Conservation (phyloP, 2,888 invertebrate genomes). For the Yponomeuta cagnagella region DNA sequence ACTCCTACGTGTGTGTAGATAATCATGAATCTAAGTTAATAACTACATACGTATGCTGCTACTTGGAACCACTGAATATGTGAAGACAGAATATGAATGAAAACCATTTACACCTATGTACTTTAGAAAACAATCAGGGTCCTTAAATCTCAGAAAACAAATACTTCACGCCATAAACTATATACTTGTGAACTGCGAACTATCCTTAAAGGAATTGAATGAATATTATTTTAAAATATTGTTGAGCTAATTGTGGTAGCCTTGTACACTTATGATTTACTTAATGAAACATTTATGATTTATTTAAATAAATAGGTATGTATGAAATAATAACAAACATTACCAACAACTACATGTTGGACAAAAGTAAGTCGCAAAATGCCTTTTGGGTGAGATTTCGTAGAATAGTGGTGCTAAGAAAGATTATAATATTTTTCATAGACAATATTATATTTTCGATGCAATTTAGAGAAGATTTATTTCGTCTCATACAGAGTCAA, state of each 20-base stretch:
- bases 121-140: not conserved
- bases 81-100: not conserved
- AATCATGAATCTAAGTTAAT: not conserved
- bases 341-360: too few relatives aligned
- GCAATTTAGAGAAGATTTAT: slow-evolving; percentile 55
- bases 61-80: not conserved
- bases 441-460: slow-evolving; percentile 63
- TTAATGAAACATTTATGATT: not conserved
- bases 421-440: slow-evolving; percentile 63
- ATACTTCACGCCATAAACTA: not conserved
- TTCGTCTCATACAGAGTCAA: slow-evolving; percentile 56
- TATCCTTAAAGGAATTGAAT: not conserved
- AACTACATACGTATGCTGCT: not conserved
- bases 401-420: slow-evolving; percentile 60
- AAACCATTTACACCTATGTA: not conserved
- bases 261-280: not conserved
- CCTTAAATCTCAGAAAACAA: not conserved
- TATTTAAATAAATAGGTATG: not conserved
- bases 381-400: not conserved
- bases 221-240: too few relatives aligned
- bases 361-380: not conserved
- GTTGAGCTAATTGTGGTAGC: too few relatives aligned
- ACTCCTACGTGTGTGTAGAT: not conserved
- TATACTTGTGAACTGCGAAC: not conserved
- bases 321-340: too few relatives aligned